Evolutionary conservation across 2,797 vertebrate genomes (phyloP).

Genomic region (Pteronotus mesoamericanus): DNA sequence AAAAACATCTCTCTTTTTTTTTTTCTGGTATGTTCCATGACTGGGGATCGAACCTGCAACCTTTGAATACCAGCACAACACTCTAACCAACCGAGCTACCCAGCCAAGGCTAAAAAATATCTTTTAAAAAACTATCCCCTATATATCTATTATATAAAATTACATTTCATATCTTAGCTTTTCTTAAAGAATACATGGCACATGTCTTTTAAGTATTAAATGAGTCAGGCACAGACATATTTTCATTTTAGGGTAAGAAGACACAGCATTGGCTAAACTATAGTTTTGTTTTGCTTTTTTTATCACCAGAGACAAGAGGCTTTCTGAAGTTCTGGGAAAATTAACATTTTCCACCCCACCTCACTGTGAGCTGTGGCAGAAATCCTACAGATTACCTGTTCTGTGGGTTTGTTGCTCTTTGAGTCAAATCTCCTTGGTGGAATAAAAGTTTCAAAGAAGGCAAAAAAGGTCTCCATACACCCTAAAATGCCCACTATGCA

Average conservation of each 20-base stretch:
- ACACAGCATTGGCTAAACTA: neutral
- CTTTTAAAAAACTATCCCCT: neutral
- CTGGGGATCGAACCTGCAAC: too few species aligned
- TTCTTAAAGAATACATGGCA: neutral
- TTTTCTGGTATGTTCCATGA: too few species aligned
- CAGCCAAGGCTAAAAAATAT: neutral
- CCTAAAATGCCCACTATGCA: neutral
- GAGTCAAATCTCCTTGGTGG: neutral
- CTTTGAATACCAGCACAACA: too few species aligned
- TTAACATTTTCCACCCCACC: neutral
- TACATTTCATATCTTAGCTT: neutral
- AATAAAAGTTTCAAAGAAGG: neutral
- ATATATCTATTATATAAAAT: neutral
- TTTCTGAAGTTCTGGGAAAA: neutral
- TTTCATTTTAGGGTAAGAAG: neutral
- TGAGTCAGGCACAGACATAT: neutral
- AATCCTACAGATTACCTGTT: accelerated
- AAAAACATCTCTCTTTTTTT: too few species aligned
- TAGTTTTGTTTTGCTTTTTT: neutral
- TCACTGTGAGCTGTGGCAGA: neutral
- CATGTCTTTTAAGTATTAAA: neutral
- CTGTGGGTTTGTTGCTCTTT: neutral
- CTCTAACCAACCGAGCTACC: too few species aligned
- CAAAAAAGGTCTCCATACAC: neutral
- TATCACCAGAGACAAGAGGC: neutral